Base-by-base conservation (phyloP, 1,140 invertebrate species). In the Apocrypta bakeri region DNA sequence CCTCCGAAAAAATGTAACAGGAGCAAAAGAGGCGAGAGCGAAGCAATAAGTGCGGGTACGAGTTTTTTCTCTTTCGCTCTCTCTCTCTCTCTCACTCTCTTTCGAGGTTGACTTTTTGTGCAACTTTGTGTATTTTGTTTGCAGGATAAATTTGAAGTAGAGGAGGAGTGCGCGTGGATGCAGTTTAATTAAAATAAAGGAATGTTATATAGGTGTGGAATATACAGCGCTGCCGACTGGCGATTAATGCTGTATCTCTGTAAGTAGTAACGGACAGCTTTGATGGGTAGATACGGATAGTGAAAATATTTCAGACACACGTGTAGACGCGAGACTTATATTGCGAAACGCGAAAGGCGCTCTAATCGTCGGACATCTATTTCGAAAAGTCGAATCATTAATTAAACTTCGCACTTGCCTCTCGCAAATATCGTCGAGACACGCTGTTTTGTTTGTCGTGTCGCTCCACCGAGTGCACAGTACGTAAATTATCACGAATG, bases 1-100 rank as follows among this genome's bases (percentile, higher is more conserved):
- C 68, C 48, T n/a, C 27, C 21, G 42, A 79, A 79, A 72, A 79
- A 79, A 79, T 79, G 40, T 79, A 72, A 14, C 68, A 71, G 9
- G 29, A 71, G 9, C 68, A 71, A 73, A 73, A 73, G 24, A 31
- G 27, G 27, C 64, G 2, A 40, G 63, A n/a, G 27, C 64, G 2
- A 40, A 25, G 63, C 27, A 66, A 66, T 27, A 66, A 66, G 27
- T 27, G 63, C 63, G 24, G 25, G 63, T 64, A 24, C 25, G 14
- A 17, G 14, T 42, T 1, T 14, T 42, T 1, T 17, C n/a, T n/a
- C n/a, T n/a, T n/a, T n/a, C n/a, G n/a, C n/a, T 56, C 17, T 17
- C n/a, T 56, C 17, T 56, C 17, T 14, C 14, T 21, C 17, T 56
- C 21, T 56, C 33, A 37, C 33, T n/a, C 14, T 2, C 2, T 2